Evolutionary conservation across 2,113 vertebrate genomes (phyloP).

Genomic region (Rhynchomys soricoides): DNA sequence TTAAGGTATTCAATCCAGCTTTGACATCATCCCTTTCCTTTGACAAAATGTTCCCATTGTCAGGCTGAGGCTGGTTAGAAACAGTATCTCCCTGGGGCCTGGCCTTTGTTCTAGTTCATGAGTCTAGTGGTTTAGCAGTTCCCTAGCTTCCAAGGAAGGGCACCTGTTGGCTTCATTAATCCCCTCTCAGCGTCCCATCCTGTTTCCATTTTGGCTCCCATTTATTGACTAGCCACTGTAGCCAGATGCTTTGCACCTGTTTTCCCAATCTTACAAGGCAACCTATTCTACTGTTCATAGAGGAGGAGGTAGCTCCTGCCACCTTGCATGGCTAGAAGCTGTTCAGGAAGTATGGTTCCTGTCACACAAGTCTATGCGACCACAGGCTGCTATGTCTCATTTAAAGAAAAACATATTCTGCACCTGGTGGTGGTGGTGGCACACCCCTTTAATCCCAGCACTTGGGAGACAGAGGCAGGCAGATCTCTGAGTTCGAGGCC

Average conservation of each 20-base stretch:
- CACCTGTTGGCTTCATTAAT: accelerated
- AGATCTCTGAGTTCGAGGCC: background rate
- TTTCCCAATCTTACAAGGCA: background rate
- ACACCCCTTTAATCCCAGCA: background rate
- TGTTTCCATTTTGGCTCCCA: background rate
- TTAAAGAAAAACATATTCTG: background rate
- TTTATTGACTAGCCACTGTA: background rate
- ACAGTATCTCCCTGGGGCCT: background rate
- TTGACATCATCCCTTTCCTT: background rate
- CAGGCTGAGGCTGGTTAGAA: background rate
- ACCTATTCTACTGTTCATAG: background rate
- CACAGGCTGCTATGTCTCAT: background rate
- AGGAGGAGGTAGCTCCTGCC: background rate
- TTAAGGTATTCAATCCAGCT: background rate
- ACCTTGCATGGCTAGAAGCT: background rate
- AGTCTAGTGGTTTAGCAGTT: background rate
- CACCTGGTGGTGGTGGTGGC: background rate
- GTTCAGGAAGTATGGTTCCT: background rate
- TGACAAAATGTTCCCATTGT: background rate
- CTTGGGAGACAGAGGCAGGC: background rate
- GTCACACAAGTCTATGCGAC: background rate
- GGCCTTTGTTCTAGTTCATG: background rate
- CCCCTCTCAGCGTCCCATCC: background rate
- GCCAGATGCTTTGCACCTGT: background rate
- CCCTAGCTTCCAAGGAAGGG: background rate